Conservation (phyloP, 2,113 vertebrate species). For the Sus scrofa region T2T-Sscrofa CM000812.6:142383501-142384000, state of each 20-base stretch:
- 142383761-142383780: slow-evolving; percentile 86
- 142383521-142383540: slow-evolving; percentile 77
- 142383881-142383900: slow-evolving; percentile 56
- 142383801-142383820: slow-evolving; percentile 77
- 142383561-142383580: slow-evolving; percentile 75
- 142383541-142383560: slow-evolving; percentile 66
- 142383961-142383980: slow-evolving; percentile 86
- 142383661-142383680: slow-evolving; percentile 76
- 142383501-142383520: slow-evolving; percentile 78
- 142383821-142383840: slow-evolving; percentile 77
- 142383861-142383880: slow-evolving; percentile 20
- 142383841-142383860: slow-evolving; percentile 81
- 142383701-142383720: slow-evolving; percentile 72
- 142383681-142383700: slow-evolving; percentile 80
- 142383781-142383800: slow-evolving; percentile 81
- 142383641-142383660: slow-evolving; percentile 76
- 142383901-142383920: slow-evolving; percentile 77
- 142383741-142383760: slow-evolving; percentile 83
- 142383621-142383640: slow-evolving; percentile 70
- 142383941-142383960: slow-evolving; percentile 83
- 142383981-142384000: slow-evolving; percentile 82
- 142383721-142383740: slow-evolving; percentile 88
- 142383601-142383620: slow-evolving; percentile 74
- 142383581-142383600: slow-evolving; percentile 77
- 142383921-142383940: slow-evolving; percentile 77